Base-by-base conservation (phyloP, 2,797 vertebrate genomes). In the Hypotaenidia philippensis region DNA sequence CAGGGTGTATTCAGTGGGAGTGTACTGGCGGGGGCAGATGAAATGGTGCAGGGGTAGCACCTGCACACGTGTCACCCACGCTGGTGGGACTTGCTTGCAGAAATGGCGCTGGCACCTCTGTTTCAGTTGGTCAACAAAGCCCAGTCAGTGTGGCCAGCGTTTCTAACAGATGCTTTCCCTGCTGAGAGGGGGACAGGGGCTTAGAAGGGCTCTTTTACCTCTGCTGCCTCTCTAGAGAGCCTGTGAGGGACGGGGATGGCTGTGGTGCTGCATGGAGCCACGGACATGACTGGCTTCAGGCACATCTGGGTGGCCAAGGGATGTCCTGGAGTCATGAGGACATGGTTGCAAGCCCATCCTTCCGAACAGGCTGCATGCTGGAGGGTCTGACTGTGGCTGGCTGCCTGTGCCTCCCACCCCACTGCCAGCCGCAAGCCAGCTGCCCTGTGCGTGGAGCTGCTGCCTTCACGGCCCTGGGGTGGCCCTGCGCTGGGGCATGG, bases 401-500 rank as follows among this genome's bases (percentile, higher is more conserved):
- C 83, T 86, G 80, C 26, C 44, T 10, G 13, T 77, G n/a, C 36
- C 60, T 34, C 17, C 64, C 26, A 21, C 22, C 25, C 83, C 23
- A 3, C 2, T 17, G 52, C 44, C 57, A 27, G 34, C 5, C 3
- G 25, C 44, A 12, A 68, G 5, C 29, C 34, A 16, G 53, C 52
- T 68, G 71, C 34, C 25, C 47, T 4, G 4, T 27, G 52, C 9
- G 3, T 12, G 63, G 50, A 79, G 36, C 50, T 38, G 41, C 55
- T 49, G 27, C 64, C 41, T 17, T 27, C 53, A 8, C 0, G 0
- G 77, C 68, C 41, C 45, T 4, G 3, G 59, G 32, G 8, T 47
- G 36, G n/a, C 11, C 19, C n/a, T 16, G 26, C n/a, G 2, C 41
- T 1, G 2, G 47, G 13, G 44, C 8, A 8, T 14, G 75, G 38